Base-by-base conservation (phyloP, 1,140 invertebrate species). In the Steinernema feltiae region DNA sequence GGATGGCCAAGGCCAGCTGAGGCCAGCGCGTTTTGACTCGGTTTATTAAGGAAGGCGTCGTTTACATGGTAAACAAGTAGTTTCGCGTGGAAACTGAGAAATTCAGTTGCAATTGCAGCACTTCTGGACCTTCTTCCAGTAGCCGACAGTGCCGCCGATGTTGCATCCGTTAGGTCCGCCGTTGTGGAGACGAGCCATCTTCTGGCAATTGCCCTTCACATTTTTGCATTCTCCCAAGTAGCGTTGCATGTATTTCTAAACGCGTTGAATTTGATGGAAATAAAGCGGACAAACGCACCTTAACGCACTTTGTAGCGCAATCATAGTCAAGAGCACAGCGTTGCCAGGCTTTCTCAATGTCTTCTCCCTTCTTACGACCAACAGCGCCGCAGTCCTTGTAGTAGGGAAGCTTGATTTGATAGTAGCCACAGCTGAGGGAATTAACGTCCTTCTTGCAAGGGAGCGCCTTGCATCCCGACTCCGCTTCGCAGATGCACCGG, bases 161-260 rank as follows among this genome's bases (percentile, higher is more conserved):
- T 77, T 74, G 70, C 86, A 87, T 21, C 86, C 86, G 2, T 30
- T 48, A n/a, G 86, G 86, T 35, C 86, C 86, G 17, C 86, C 86
- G 69, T 87, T 87, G 79, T 87, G 86, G 41, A 84, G 83, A 69
- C 83, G 69, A n/a, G 84, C 85, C 71, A 82, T 87, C 24, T 80
- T 75, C 35, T 84, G 46, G 76, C 86, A 87, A 15, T 70, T 75
- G 69, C 77, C 76, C 1, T 78, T 75, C n/a, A n/a, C n/a, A 2
- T 70, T 71, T 18, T 76, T 75, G 32, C 81, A 84, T 27, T 69
- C 48, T 17, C 3, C 15, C 15, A 3, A 17, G 53, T 80, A 80
- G 1, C 71, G 27, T 17, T 71, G 32, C 15, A 78, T 76, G 79
- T 80, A 80, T 1, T 71, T 73, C 53, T 78, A 21, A 71, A 78